Evolutionary conservation across 1,140 invertebrate species (phyloP).

Genomic region (Atta texana): DNA sequence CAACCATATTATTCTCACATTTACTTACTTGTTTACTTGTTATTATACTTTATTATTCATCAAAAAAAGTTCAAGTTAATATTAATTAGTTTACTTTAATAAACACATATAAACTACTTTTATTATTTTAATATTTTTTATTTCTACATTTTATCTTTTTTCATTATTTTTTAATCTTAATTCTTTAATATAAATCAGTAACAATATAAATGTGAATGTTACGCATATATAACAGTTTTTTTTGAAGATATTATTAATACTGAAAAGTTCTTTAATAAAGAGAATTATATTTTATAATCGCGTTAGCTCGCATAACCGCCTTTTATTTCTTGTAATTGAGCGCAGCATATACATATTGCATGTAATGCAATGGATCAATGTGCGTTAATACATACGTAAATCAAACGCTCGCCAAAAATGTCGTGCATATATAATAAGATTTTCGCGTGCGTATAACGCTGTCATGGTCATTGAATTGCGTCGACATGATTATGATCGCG

Average conservation of each 20-base stretch:
- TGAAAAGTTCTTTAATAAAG: neutral
- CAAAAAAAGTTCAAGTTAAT: neutral
- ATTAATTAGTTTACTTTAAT: neutral
- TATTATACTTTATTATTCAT: neutral
- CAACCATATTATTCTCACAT: neutral
- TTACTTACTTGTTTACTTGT: neutral
- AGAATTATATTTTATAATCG: neutral
- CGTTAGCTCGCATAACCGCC: neutral
- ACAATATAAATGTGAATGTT: constrained; percentile 11
- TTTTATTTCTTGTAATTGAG: neutral
- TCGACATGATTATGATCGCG: constrained; percentile 3
- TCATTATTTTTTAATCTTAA: neutral
- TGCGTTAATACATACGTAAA: constrained; percentile 48
- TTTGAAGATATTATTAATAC: neutral
- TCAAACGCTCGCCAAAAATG: constrained; percentile 59
- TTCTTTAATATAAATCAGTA: neutral
- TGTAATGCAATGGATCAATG: neutral
- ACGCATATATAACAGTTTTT: neutral
- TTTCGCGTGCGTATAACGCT: neutral
- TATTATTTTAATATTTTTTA: constrained; percentile 7
- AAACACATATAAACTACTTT: neutral
- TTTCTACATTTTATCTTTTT: neutral
- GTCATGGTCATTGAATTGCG: constrained; percentile 38
- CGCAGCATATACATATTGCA: neutral
- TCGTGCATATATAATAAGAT: constrained; percentile 47